Conservation (phyloP, 2,113 vertebrate genomes). For the Oncorhynchus keta region DNA sequence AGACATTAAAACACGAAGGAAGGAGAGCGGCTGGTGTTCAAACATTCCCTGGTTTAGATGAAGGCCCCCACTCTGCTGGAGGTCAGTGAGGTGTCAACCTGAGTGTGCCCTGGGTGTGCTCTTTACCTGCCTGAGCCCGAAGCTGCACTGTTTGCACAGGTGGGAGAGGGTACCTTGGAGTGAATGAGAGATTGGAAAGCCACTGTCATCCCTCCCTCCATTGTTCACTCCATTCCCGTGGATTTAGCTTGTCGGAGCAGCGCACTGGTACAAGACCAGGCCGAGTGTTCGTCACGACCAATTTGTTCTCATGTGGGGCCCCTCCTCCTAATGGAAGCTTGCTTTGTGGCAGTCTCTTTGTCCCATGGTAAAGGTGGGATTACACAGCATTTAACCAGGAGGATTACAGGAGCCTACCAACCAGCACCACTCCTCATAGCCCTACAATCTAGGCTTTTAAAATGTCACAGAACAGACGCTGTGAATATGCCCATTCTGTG, state of each 20-base stretch:
- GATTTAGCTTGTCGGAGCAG: conserved; percentile 31
- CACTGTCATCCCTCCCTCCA: conserved; percentile 20
- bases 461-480: conserved; percentile 5
- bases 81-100: conserved; percentile 24
- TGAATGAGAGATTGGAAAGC: conserved; percentile 36
- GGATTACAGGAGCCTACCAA: conserved; percentile 47
- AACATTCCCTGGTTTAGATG: conserved; percentile 24
- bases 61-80: conserved; percentile 10
- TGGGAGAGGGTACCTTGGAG: conserved; percentile 31
- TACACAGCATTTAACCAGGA: conserved; percentile 33
- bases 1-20: conserved; percentile 47
- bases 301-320: conserved; percentile 32
- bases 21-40: conserved; percentile 33
- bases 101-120: conserved; percentile 4
- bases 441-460: conserved; percentile 6
- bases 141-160: conserved; percentile 54
- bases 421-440: conserved; percentile 17
- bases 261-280: conserved; percentile 15
- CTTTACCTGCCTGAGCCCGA: conserved; percentile 30
- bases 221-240: conserved; percentile 39
- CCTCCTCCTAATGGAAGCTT: conserved; percentile 17
- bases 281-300: conserved; percentile 26
- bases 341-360: conserved; percentile 32
- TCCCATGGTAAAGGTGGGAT: conserved; percentile 43
- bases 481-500: conserved; percentile 7